A percentile compares a stretch with the other conserved stretches of the same genome.
Conservation (phyloP, 2,113 vertebrate species). For the Montifringilla adamsi region DNA sequence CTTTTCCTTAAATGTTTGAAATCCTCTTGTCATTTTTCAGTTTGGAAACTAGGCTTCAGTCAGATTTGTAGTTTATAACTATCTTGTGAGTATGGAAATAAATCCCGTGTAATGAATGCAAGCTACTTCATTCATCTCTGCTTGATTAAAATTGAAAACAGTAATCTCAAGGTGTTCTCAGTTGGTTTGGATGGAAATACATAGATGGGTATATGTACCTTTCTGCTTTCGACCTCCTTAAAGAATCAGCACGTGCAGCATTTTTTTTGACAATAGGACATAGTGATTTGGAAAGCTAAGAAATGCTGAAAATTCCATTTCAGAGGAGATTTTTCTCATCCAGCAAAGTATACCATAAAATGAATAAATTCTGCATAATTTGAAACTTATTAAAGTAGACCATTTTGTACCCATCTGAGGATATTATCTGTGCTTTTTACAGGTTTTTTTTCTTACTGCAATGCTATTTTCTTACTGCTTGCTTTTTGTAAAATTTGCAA, state of each 20-base stretch:
- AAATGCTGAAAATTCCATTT: background rate
- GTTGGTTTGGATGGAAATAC: background rate
- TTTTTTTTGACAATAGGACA: background rate
- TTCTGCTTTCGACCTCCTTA: background rate
- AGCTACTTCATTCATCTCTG: background rate
- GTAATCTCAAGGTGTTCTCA: background rate
- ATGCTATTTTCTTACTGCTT: background rate
- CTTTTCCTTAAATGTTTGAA: background rate
- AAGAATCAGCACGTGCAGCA: background rate
- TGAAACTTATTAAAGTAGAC: background rate
- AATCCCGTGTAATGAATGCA: background rate
- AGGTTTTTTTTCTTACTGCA: background rate
- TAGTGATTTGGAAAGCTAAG: background rate
- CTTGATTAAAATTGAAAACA: background rate
- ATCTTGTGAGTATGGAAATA: background rate
- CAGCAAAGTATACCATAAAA: background rate
- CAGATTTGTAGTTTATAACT: background rate
- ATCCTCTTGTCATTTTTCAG: background rate
- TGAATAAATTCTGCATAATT: background rate
- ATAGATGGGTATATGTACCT: background rate
- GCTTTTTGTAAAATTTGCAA: background rate
- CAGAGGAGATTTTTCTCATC: background rate
- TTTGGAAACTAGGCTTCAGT: background rate
- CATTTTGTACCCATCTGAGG: background rate
- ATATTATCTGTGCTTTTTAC: background rate